A percentile compares a stretch with the other conserved stretches of the same genome.
phyloP scores from a whole-genome alignment of 2,113 vertebrate species.

The Lagopus leucura region DNA sequence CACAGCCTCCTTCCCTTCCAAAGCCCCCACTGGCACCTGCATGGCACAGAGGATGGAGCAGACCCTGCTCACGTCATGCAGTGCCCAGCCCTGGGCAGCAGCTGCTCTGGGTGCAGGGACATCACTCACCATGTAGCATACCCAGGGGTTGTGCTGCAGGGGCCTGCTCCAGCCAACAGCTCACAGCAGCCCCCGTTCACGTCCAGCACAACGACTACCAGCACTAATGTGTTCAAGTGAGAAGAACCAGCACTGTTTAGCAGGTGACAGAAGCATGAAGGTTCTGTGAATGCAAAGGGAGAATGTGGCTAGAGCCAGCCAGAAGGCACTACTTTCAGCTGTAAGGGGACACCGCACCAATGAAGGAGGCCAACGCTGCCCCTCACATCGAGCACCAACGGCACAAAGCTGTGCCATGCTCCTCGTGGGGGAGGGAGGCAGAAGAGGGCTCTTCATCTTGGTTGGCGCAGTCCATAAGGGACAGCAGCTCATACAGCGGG shows the following conservation, averaged over 20 bases:
- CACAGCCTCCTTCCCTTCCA: not conserved
- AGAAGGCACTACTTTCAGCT: not conserved
- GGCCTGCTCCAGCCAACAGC: not conserved
- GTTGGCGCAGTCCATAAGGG: not conserved
- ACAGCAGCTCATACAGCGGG: not conserved
- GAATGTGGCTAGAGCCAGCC: not conserved
- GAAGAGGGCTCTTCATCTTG: not conserved
- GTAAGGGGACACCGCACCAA: rapidly evolving
- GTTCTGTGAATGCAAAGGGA: not conserved
- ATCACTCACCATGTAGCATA: rapidly evolving
- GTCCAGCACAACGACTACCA: not conserved
- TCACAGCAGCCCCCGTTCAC: not conserved
- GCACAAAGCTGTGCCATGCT: not conserved
- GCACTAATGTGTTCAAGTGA: not conserved
- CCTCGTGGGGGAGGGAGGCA: not conserved
- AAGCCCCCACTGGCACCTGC: not conserved
- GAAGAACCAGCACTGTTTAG: not conserved
- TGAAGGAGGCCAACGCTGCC: rapidly evolving
- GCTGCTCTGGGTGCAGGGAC: rapidly evolving
- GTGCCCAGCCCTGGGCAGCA: not conserved
- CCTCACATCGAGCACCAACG: not conserved
- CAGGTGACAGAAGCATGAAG: not conserved
- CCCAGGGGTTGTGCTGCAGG: not conserved
- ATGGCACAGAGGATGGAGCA: not conserved
- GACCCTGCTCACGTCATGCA: no score